Evolutionary conservation across 1,140 invertebrate genomes (phyloP).

Genomic region (Saccostrea echinata): DNA sequence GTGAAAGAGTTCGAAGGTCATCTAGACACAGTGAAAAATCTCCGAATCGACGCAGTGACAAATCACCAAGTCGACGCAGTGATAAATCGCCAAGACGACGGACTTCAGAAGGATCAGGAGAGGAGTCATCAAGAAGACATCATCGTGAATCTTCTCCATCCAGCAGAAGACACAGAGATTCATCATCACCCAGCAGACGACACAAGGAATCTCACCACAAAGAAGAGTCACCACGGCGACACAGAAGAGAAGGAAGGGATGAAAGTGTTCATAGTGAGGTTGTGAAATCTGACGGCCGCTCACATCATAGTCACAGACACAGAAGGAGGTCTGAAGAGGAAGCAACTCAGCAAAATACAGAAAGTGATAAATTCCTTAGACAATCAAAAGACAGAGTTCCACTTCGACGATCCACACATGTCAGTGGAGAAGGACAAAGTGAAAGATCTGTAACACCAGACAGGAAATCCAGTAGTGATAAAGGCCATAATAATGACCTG

Average conservation of each 20-base stretch:
- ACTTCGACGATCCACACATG: neutral
- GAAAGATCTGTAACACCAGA: neutral
- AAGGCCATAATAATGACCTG: neutral
- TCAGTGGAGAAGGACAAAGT: neutral
- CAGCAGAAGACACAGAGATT: neutral
- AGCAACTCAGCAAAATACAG: neutral
- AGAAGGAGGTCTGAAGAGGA: neutral
- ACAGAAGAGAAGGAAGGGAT: constrained; percentile 3
- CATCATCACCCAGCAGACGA: neutral
- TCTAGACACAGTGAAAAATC: constrained; percentile 5
- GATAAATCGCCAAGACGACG: neutral
- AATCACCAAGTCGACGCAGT: neutral
- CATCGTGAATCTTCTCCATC: constrained; percentile 19
- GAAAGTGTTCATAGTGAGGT: constrained; percentile 17
- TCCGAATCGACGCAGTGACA: neutral
- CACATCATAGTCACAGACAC: neutral
- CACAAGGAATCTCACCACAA: constrained; percentile 5
- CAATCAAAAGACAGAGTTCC: constrained; percentile 31
- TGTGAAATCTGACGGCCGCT: neutral
- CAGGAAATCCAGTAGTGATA: neutral
- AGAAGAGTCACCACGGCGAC: neutral
- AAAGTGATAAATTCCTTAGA: constrained; percentile 20
- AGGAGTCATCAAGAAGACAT: neutral
- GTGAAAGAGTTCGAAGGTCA: constrained; percentile 13
- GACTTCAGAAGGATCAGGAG: neutral